These are phyloP conservation scores for Lithobates sylvaticus DNA, from an alignment of 2,797 vertebrate species.

Conservation along the genomic window DNA sequence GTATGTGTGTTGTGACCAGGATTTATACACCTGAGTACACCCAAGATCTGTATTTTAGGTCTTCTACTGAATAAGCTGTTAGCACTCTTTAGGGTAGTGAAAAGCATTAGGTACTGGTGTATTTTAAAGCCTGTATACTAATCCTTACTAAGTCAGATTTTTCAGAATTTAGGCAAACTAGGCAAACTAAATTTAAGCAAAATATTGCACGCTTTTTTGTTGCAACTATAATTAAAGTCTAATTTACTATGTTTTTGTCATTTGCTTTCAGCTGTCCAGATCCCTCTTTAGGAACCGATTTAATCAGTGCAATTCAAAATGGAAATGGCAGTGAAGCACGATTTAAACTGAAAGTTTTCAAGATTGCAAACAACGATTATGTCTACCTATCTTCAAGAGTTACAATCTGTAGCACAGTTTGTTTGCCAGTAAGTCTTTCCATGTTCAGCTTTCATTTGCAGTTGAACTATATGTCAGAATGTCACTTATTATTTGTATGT, in stretches of 20 bases:
- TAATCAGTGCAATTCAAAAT: constrained; percentile 11
- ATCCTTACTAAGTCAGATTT: too few relatives aligned
- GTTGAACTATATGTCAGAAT: neutral
- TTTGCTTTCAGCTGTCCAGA: constrained; percentile 36
- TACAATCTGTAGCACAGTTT: constrained; percentile 4
- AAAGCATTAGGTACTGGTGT: too few relatives aligned
- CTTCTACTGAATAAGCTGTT: too few relatives aligned
- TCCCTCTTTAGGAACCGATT: neutral
- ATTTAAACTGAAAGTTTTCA: constrained; percentile 42
- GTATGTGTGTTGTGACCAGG: too few relatives aligned
- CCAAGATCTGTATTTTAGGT: too few relatives aligned
- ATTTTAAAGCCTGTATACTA: too few relatives aligned
- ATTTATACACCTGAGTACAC: too few relatives aligned
- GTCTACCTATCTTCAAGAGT: constrained; percentile 10
- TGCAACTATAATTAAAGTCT: neutral
- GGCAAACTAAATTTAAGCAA: too few relatives aligned
- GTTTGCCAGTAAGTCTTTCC: constrained; percentile 25
- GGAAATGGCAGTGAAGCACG: constrained; percentile 34
- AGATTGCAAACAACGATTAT: neutral
- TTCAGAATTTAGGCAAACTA: neutral
- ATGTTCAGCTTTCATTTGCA: neutral
- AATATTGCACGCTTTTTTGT: neutral
- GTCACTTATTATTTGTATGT: too few relatives aligned
- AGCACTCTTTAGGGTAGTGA: too few relatives aligned
- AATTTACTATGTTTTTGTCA: neutral